These are phyloP conservation scores for Drosophila kurseongensis DNA, from an alignment of 1,140 invertebrate genomes.

Conservation along the genomic window DNA sequence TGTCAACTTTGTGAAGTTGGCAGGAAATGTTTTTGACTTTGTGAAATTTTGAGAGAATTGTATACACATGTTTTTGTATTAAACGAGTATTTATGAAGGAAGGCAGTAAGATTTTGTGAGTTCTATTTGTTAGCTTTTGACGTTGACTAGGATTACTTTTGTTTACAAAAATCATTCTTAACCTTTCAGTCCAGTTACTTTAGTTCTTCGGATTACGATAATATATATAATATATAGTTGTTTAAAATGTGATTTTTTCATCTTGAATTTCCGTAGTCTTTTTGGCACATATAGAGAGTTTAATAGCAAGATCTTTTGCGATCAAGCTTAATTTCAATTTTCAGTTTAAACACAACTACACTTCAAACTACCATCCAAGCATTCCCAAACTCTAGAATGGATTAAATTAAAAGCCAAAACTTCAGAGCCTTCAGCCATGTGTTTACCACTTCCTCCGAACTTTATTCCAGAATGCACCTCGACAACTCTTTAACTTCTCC, in stretches of 20 bases:
- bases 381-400: conserved; percentile 3
- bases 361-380: neutral
- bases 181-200: no score
- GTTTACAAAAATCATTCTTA: no score
- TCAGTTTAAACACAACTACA: neutral
- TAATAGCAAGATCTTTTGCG: neutral
- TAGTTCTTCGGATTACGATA: no score
- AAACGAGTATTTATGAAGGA: neutral
- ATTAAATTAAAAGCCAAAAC: conserved; percentile 19
- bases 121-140: no score
- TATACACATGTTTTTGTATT: neutral
- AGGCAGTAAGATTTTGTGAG: neutral
- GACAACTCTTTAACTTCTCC: conserved; percentile 14
- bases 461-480: conserved; percentile 19
- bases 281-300: neutral
- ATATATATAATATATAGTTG: no score
- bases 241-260: neutral
- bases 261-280: neutral
- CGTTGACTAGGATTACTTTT: no score
- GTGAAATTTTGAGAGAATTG: neutral
- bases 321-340: neutral
- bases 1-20: conserved; percentile 6
- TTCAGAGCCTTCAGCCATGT: neutral
- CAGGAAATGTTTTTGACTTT: neutral
- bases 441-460: conserved; percentile 2